A percentile compares a stretch with the other conserved stretches of the same genome.
Evolutionary conservation across 2,113 vertebrate species (phyloP).

Genomic region (Chaetodon auriga): DNA sequence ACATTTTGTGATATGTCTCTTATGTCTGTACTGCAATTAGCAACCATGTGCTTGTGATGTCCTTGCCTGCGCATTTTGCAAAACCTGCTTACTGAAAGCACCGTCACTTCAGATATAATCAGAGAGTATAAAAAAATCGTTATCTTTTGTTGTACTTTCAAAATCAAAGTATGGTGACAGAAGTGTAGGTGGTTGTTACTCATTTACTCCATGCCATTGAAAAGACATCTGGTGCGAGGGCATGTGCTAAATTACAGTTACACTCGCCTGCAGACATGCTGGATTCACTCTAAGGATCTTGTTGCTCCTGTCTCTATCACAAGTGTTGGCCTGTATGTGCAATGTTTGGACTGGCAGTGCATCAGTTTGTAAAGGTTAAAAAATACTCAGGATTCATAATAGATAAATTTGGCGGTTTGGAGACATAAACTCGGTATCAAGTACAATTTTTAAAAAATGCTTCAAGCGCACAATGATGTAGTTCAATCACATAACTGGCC

Average conservation of each 20-base stretch:
- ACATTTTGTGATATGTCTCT: slow-evolving; percentile 78
- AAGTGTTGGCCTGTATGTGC: slow-evolving; percentile 76
- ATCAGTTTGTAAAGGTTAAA: slow-evolving; percentile 55
- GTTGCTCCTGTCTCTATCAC: slow-evolving; percentile 64
- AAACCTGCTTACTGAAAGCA: slow-evolving; percentile 56
- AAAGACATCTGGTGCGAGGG: slow-evolving; percentile 68
- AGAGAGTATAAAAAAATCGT: slow-evolving; percentile 43
- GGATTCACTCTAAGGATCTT: slow-evolving; percentile 41
- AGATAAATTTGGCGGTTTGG: slow-evolving; percentile 17
- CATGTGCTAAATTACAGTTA: slow-evolving; percentile 57
- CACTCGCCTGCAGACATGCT: slow-evolving; percentile 61
- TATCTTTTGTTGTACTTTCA: slow-evolving; percentile 39
- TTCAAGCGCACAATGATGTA: slow-evolving; percentile 64
- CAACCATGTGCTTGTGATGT: slow-evolving; percentile 65
- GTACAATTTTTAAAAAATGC: slow-evolving; percentile 24
- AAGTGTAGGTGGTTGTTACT: slow-evolving; percentile 60
- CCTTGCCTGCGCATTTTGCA: slow-evolving; percentile 8
- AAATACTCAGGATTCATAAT: slow-evolving; percentile 35
- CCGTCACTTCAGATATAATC: slow-evolving; percentile 52
- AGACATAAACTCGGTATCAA: slow-evolving; percentile 41
- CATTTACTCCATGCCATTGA: slow-evolving; percentile 43
- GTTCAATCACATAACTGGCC: slow-evolving; percentile 69
- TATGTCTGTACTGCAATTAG: slow-evolving; percentile 47
- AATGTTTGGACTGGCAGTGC: slow-evolving; percentile 78
- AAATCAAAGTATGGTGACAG: slow-evolving; percentile 46